Evolutionary conservation across 2,113 vertebrate species (phyloP).

Genomic region (Pangasianodon hypophthalmus): DNA sequence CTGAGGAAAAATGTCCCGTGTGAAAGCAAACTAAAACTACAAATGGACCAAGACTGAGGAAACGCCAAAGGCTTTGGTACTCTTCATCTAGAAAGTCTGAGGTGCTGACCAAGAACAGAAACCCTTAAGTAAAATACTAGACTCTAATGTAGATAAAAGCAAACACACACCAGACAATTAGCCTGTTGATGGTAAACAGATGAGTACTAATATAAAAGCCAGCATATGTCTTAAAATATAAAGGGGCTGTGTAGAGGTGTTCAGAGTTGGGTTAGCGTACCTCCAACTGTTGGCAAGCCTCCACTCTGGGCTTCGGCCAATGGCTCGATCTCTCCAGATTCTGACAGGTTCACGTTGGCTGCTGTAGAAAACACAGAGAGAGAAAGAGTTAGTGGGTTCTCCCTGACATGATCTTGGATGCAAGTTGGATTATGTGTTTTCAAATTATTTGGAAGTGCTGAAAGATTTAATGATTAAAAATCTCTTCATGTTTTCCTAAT

Average conservation of each 20-base stretch:
- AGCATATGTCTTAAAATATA: background rate
- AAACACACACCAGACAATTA: conserved; percentile 8
- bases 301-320: conserved; percentile 74
- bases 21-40: background rate
- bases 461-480: conserved; percentile 23
- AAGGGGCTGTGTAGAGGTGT: background rate
- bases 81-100: background rate
- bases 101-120: background rate
- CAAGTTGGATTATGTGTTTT: background rate
- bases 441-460: conserved; percentile 29
- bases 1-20: background rate
- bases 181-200: conserved; percentile 15
- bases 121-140: background rate
- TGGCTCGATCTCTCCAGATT: conserved; percentile 73
- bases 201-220: conserved; percentile 8
- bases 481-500: background rate
- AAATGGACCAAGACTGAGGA: background rate
- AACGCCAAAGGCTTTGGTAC: background rate
- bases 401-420: conserved; percentile 12
- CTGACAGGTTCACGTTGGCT: conserved; percentile 75
- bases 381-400: conserved; percentile 38
- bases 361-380: conserved; percentile 44
- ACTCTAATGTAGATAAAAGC: conserved; percentile 17
- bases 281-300: conserved; percentile 80
- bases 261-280: conserved; percentile 62